Evolutionary conservation across 2,888 invertebrate species (phyloP).

Genomic region (Nebria salina): DNA sequence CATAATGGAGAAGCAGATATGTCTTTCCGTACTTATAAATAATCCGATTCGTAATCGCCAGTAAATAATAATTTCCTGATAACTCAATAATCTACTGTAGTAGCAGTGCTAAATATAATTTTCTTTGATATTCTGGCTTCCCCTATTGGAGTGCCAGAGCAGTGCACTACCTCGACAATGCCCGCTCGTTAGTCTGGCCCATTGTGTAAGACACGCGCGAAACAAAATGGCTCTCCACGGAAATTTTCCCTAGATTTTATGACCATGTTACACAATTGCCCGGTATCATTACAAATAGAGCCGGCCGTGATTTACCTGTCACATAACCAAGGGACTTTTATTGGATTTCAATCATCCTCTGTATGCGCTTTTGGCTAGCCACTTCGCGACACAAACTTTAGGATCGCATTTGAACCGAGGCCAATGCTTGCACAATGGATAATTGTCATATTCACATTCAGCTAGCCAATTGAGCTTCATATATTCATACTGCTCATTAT

Average conservation of each 20-base stretch:
- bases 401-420: constrained; percentile 23
- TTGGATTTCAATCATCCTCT: constrained; percentile 39
- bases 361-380: constrained; percentile 5
- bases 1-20: too few relatives aligned
- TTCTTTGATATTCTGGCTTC: not conserved
- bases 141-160: not conserved
- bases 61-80: not conserved
- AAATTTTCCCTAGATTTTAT: constrained; percentile 37
- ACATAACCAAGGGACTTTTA: constrained; percentile 29
- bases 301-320: constrained; percentile 39
- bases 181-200: constrained; percentile 30
- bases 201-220: constrained; percentile 42
- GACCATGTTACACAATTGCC: constrained; percentile 33
- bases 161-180: constrained; percentile 16
- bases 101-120: not conserved
- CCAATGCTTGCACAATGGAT: constrained; percentile 36
- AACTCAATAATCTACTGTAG: not conserved
- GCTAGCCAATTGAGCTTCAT: not conserved
- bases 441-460: not conserved
- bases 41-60: not conserved
- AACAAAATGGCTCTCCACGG: constrained; percentile 43
- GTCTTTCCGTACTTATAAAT: too few relatives aligned
- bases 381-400: constrained; percentile 13
- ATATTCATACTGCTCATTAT: not conserved
- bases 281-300: constrained; percentile 30